Percentiles rank a stretch among this genome's conserved stretches.
Conservation (phyloP, 2,888 invertebrate species). For the Clusia tigrina region DNA sequence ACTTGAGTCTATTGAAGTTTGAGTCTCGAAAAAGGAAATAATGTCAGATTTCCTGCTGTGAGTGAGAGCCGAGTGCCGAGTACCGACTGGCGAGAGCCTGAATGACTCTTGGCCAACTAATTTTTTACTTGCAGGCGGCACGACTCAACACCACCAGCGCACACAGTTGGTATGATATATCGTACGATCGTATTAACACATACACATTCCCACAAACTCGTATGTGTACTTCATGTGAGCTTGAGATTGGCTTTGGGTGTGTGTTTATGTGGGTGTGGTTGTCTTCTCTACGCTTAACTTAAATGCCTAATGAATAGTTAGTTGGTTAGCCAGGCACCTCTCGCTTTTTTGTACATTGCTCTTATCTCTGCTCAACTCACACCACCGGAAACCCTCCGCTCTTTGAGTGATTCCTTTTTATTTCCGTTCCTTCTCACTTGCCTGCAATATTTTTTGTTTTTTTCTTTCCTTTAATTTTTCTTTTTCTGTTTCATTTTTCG, state of each 20-base stretch:
- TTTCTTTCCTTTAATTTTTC: slow-evolving; percentile 27
- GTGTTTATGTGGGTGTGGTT: slow-evolving; percentile 24
- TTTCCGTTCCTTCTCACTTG: neutral
- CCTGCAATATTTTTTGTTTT: slow-evolving; percentile 17
- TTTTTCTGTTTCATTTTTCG: slow-evolving; percentile 21
- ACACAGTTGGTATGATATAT: slow-evolving; percentile 51
- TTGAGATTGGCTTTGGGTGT: slow-evolving; percentile 13
- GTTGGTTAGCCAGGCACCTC: neutral
- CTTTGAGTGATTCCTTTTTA: neutral
- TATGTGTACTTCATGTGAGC: neutral
- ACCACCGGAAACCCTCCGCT: neutral
- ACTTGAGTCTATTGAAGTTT: neutral
- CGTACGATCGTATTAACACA: too few relatives aligned
- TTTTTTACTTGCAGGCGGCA: slow-evolving; percentile 19
- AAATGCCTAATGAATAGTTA: slow-evolving; percentile 15
- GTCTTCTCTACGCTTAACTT: slow-evolving; percentile 4
- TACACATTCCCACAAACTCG: slow-evolving; percentile 23
- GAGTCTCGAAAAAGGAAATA: too few relatives aligned
- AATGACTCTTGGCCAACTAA: slow-evolving; percentile 40
- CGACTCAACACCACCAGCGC: neutral
- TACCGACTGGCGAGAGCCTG: slow-evolving; percentile 16
- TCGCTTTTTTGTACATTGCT: neutral
- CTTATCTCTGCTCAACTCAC: neutral
- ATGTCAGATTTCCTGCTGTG: neutral
- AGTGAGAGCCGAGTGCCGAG: too few relatives aligned